Conservation (phyloP, 2,797 vertebrate species). For the Neosilurus hyrtlii region DNA sequence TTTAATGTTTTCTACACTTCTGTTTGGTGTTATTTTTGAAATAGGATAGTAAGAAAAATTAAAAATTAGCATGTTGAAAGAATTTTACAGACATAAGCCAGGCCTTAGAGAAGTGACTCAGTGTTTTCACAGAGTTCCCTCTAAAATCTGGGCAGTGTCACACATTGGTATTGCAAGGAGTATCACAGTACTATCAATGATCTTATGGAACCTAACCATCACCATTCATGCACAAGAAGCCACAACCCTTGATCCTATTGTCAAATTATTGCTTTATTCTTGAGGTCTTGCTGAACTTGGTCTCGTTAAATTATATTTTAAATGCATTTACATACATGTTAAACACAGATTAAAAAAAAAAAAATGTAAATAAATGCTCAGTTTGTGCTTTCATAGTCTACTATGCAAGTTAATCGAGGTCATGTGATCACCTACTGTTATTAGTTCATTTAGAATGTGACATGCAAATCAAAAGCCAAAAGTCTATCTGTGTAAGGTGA, state of each 20-base stretch:
- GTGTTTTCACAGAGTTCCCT: slow-evolving; percentile 16
- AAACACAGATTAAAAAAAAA: too few species aligned
- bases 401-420: not conserved
- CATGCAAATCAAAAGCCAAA: not conserved
- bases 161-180: slow-evolving; percentile 9
- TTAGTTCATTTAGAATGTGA: not conserved
- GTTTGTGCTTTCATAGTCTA: not conserved
- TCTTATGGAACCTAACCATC: not conserved
- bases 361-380: not conserved
- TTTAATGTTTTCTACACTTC: slow-evolving; percentile 52
- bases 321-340: not conserved
- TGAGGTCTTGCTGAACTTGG: not conserved
- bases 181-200: slow-evolving; percentile 23
- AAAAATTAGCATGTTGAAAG: slow-evolving; percentile 53
- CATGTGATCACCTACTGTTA: not conserved
- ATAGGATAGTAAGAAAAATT: slow-evolving; percentile 53
- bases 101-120: slow-evolving; percentile 33
- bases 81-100: slow-evolving; percentile 38
- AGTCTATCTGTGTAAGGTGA: not conserved
- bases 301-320: not conserved
- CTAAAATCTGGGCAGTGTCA: slow-evolving; percentile 42
- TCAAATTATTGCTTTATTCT: slow-evolving; percentile 32
- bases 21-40: slow-evolving; percentile 53
- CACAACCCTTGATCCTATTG: not conserved
- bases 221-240: not conserved